Conservation (phyloP, 92 coral and sea anemone species). For the Epizoanthus illoricatus region DNA sequence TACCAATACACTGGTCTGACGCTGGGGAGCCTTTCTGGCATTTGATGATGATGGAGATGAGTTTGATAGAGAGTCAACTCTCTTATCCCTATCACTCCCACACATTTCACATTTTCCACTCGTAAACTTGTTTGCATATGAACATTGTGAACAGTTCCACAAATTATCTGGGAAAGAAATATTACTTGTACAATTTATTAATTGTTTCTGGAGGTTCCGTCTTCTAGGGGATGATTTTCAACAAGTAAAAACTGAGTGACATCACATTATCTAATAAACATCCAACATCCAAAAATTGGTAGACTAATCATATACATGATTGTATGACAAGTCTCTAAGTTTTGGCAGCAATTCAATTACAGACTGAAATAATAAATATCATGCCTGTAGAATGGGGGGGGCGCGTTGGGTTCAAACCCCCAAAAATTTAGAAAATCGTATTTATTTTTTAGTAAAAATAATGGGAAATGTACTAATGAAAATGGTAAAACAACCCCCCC, state of each 20-base stretch:
- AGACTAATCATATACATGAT: too few relatives aligned
- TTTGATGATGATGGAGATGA: background rate
- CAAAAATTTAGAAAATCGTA: too few relatives aligned
- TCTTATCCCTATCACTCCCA: background rate
- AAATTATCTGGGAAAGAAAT: background rate
- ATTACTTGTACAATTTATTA: slow-evolving; percentile 39
- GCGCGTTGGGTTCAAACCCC: too few relatives aligned
- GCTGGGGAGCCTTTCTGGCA: slow-evolving; percentile 21
- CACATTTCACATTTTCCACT: slow-evolving; percentile 38
- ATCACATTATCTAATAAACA: too few relatives aligned
- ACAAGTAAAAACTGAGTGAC: background rate
- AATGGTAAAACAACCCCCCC: too few relatives aligned
- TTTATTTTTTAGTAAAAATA: too few relatives aligned
- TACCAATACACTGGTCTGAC: slow-evolving; percentile 84
- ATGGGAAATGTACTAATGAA: too few relatives aligned
- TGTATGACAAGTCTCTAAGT: too few relatives aligned
- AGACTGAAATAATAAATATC: too few relatives aligned
- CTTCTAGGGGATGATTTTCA: slow-evolving; percentile 50
- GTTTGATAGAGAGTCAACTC: background rate
- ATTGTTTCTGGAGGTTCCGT: slow-evolving; percentile 53
- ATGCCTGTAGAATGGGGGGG: too few relatives aligned
- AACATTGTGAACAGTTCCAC: slow-evolving; percentile 72
- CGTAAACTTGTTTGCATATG: slow-evolving; percentile 50
- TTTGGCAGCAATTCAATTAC: too few relatives aligned
- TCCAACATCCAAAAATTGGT: too few relatives aligned